Percentiles rank a stretch among this genome's conserved stretches.
Evolutionary conservation across 2,888 invertebrate species (phyloP).

Genomic region (Hypercompe scribonia): DNA sequence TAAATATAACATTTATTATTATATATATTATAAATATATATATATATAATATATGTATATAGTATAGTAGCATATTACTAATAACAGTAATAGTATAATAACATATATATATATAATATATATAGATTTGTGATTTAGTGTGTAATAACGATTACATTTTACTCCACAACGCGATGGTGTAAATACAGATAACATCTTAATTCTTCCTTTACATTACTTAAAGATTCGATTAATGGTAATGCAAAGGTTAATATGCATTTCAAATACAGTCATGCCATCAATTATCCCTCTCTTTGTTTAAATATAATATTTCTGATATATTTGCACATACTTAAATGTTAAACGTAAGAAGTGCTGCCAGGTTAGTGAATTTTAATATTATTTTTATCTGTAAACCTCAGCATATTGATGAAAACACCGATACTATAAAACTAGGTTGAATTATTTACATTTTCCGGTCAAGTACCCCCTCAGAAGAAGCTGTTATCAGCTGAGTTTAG

Average conservation of each 20-base stretch:
- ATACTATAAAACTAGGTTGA: constrained; percentile 11
- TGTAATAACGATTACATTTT: no score
- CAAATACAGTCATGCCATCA: background rate
- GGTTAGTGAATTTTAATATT: background rate
- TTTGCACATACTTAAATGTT: no score
- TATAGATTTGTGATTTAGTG: background rate
- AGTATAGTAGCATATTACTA: no score
- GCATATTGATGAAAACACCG: constrained; percentile 4
- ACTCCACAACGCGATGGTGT: background rate
- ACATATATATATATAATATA: no score
- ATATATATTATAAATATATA: no score
- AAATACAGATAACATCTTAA: background rate
- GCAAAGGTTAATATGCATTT: background rate
- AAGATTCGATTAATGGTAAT: background rate
- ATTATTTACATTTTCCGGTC: constrained; percentile 13
- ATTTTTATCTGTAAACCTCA: background rate
- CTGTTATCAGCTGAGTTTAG: constrained; percentile 12
- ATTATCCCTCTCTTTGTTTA: background rate
- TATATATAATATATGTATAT: no score
- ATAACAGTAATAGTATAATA: no score
- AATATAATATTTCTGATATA: background rate
- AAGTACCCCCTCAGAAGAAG: constrained; percentile 5
- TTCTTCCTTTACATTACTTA: background rate
- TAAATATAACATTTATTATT: no score
- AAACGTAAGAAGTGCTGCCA: background rate